Conservation (phyloP, 2,797 vertebrate genomes). For the Hapalemur alaotrensis region DNA sequence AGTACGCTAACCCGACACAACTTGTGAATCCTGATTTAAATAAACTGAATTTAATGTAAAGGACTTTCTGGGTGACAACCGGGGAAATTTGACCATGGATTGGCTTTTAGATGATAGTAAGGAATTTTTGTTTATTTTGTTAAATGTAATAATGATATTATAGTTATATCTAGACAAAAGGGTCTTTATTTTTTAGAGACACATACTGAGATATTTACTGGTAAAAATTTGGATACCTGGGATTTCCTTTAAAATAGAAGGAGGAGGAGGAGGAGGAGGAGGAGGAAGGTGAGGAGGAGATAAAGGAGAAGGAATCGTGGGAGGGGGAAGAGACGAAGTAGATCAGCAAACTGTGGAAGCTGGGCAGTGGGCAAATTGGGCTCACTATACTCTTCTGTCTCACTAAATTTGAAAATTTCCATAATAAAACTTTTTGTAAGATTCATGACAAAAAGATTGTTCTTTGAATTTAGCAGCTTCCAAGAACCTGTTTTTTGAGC, state of each 20-base stretch:
- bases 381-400: too few species aligned
- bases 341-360: too few species aligned
- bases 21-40: fast-evolving
- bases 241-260: not conserved
- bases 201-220: not conserved
- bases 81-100: not conserved
- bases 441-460: not conserved
- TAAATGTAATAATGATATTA: too few species aligned
- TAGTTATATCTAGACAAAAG: too few species aligned
- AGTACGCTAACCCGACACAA: too few species aligned
- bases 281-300: not conserved
- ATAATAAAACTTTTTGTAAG: not conserved
- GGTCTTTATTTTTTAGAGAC: not conserved
- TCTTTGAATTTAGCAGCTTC: not conserved
- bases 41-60: not conserved
- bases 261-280: too few species aligned
- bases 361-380: fast-evolving
- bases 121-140: not conserved
- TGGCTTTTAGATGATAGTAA: not conserved
- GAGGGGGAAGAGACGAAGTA: not conserved
- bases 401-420: not conserved
- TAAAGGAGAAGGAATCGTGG: fast-evolving
- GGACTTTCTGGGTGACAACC: not conserved
- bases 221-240: not conserved
- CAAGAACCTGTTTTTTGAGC: not conserved